Percentiles rank a stretch among this genome's conserved stretches.
These are phyloP conservation scores for Lagenorhynchus albirostris DNA, from an alignment of 2,113 vertebrate species.

Conservation along the genomic window DNA sequence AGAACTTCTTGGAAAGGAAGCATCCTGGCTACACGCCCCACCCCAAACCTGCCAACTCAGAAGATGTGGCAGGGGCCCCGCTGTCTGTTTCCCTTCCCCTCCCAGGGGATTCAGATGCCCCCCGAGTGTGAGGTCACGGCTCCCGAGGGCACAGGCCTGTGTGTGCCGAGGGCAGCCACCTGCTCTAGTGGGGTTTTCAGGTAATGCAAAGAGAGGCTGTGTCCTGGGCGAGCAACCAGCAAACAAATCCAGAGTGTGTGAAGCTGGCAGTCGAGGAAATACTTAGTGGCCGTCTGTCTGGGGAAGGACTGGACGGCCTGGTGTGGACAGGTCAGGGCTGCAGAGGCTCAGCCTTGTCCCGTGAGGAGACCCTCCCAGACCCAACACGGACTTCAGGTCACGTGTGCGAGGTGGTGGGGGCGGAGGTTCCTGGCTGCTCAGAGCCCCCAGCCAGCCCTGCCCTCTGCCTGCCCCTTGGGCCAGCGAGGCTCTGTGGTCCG, in stretches of 20 bases:
- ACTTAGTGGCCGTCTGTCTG: rapidly evolving
- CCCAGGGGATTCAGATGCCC: rapidly evolving
- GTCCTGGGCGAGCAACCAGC: neutral
- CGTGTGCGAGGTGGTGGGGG: no score
- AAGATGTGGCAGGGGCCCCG: neutral
- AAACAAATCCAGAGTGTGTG: neutral
- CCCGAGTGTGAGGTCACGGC: neutral
- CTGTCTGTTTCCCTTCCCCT: rapidly evolving
- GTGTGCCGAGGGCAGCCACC: neutral
- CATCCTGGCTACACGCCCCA: no score
- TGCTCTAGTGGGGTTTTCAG: neutral
- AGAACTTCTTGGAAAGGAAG: neutral
- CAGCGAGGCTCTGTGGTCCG: no score
- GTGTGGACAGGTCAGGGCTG: rapidly evolving
- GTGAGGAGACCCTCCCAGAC: neutral
- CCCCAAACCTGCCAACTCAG: neutral
- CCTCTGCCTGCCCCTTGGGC: no score
- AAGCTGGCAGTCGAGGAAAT: neutral
- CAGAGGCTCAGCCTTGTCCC: neutral
- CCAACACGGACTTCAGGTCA: rapidly evolving
- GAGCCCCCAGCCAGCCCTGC: neutral
- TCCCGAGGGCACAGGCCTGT: no score
- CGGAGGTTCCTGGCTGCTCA: neutral
- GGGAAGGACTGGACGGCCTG: neutral
- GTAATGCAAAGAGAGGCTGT: neutral